phyloP scores from a whole-genome alignment of 2,888 invertebrate genomes.

The Saturnia japonica region DNA sequence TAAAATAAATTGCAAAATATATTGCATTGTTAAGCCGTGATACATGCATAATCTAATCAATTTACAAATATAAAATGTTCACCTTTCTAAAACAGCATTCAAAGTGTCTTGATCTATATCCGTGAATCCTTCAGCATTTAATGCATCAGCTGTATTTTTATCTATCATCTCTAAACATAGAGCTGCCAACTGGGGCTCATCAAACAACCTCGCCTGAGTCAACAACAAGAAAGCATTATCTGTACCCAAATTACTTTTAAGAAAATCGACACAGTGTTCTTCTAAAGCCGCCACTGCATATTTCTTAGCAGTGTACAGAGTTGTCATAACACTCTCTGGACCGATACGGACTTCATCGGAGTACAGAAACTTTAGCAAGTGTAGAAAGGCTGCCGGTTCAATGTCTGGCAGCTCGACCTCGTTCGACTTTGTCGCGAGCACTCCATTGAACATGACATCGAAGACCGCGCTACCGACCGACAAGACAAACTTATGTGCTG shows the following conservation, averaged over 20 bases:
- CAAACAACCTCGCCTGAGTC: constrained; percentile 90
- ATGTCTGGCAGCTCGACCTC: constrained; percentile 92
- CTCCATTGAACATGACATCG: constrained; percentile 93
- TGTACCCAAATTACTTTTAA: constrained; percentile 87
- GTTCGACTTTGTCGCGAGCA: constrained; percentile 84
- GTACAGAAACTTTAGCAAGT: constrained; percentile 87
- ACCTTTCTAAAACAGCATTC: constrained; percentile 86
- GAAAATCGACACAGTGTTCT: constrained; percentile 91
- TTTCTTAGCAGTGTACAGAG: constrained; percentile 92
- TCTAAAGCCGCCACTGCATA: constrained; percentile 93
- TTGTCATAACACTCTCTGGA: constrained; percentile 93
- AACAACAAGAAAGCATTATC: constrained; percentile 92
- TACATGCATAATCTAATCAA: background rate
- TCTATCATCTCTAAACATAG: constrained; percentile 92
- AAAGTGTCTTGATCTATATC: constrained; percentile 92
- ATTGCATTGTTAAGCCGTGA: background rate
- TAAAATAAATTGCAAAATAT: background rate
- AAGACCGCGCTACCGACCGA: constrained; percentile 93
- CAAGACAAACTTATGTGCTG: constrained; percentile 90
- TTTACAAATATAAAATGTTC: constrained; percentile 22
- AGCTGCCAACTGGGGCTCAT: constrained; percentile 90
- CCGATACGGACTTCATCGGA: constrained; percentile 92
- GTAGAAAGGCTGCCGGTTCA: constrained; percentile 90
- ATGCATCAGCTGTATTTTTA: constrained; percentile 90
- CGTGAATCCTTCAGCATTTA: constrained; percentile 90